Evolutionary conservation across 2,797 vertebrate genomes (phyloP), one percentile per base, ranked within the genome.

Genomic region (Sparus aurata): DNA sequence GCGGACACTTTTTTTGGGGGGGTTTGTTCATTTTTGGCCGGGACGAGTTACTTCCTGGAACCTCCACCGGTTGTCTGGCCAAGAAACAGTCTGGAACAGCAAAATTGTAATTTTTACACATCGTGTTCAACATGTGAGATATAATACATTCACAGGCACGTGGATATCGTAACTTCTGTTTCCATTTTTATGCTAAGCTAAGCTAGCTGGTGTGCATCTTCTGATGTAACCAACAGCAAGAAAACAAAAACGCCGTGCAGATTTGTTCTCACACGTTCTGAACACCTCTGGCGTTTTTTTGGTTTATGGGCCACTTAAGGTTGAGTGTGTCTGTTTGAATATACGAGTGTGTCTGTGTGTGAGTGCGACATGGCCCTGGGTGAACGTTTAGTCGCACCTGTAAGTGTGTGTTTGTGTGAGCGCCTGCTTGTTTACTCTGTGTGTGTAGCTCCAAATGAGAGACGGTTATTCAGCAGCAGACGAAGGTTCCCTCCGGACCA

Each of bases 401-500:
- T 47, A 22, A 49, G 2, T 2, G 46, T 34, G 41, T 43, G 41
- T 12, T 10, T 41, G 38, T 5, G 38, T 38, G 38, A 34, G 38
- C 38, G 38, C 27, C 4, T 7, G 30, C 30, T 34, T 34, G 7
- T 34, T 34, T 34, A 34, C 30, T 41, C 41, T 41, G 3, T 43
- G 34, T 34, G 34, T 34, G 34, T 34, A 1, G 7, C 34, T 34
- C 34, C 34, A 34, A 34, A 52, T 50, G 43, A 60, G 67, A 75
- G 61, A 74, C 70, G 4, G 61, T 43, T 3, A 12, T 69, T 58
- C 60, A 53, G 75, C 53, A 20, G 64, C 75, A 82, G 69, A 30
- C 69, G 22, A 54, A 27, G 13, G 16, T 41, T 80, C 80, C 84
- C 77, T 71, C 69, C 0, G 64, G 84, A 79, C 68, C 69, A 41